Percentiles rank a stretch among this genome's conserved stretches.
These are phyloP conservation scores for Eremobia ochroleuca DNA, from an alignment of 2,888 invertebrate species.

Conservation along the genomic window DNA sequence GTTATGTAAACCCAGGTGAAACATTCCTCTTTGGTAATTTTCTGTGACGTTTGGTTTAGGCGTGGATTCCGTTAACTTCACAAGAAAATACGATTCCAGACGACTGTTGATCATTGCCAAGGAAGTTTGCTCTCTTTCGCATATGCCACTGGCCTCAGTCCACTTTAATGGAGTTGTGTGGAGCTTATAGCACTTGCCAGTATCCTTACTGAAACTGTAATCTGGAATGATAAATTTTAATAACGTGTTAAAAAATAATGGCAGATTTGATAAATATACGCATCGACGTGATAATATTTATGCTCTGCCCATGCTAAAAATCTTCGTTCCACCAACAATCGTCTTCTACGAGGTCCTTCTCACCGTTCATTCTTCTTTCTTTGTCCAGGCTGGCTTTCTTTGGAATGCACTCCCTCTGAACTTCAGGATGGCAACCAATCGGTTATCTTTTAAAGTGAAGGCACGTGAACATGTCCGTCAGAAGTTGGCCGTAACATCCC, in stretches of 20 bases:
- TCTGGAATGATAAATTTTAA: constrained; percentile 68
- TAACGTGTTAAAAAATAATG: not conserved
- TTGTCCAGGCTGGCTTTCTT: too few relatives aligned
- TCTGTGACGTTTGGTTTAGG: constrained; percentile 5
- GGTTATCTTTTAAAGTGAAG: too few relatives aligned
- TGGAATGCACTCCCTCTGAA: too few relatives aligned
- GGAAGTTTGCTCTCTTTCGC: constrained; percentile 78
- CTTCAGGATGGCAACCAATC: too few relatives aligned
- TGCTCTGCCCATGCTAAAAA: too few relatives aligned
- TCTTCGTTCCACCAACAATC: too few relatives aligned
- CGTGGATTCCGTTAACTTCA: constrained; percentile 6
- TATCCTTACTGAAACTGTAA: constrained; percentile 73
- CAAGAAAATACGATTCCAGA: constrained; percentile 42
- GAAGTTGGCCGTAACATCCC: too few relatives aligned
- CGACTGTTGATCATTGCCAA: constrained; percentile 76
- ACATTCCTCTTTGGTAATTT: constrained; percentile 55
- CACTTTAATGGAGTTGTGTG: constrained; percentile 79
- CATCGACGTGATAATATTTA: not conserved
- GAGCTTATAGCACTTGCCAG: constrained; percentile 81
- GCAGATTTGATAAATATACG: not conserved
- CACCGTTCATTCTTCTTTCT: too few relatives aligned
- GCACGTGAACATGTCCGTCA: too few relatives aligned
- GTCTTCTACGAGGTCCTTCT: too few relatives aligned
- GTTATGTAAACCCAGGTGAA: constrained; percentile 72
- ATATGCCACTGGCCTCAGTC: constrained; percentile 77